Evolutionary conservation across 2,797 vertebrate genomes (phyloP).

Genomic region (Leuciscus waleckii): DNA sequence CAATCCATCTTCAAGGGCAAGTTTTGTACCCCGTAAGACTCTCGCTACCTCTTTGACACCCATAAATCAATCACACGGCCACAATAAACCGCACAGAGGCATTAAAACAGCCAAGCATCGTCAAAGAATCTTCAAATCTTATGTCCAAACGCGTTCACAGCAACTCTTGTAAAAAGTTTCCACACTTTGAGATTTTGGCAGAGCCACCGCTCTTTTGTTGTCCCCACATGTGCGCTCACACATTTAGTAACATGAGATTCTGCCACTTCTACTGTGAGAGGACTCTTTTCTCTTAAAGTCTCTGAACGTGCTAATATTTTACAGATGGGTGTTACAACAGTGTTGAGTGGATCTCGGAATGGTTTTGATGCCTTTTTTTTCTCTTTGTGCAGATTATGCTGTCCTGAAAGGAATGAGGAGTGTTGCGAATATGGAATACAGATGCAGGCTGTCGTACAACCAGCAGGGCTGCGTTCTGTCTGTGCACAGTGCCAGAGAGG

Average conservation of each 20-base stretch:
- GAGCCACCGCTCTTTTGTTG: conserved; percentile 41
- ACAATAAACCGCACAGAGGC: conserved; percentile 40
- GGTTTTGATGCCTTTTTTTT: conserved; percentile 47
- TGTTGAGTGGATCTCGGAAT: conserved; percentile 24
- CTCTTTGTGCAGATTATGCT: conserved; percentile 80
- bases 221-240: conserved; percentile 52
- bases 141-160: conserved; percentile 41
- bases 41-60: conserved; percentile 48
- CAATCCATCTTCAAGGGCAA: conserved; percentile 58
- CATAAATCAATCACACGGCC: conserved; percentile 56
- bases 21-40: conserved; percentile 46
- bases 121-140: conserved; percentile 20
- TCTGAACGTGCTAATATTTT: conserved; percentile 73
- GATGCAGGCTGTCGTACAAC: conserved; percentile 90
- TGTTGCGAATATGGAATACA: conserved; percentile 79
- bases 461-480: conserved; percentile 87
- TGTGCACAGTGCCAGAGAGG: conserved; percentile 81
- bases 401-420: conserved; percentile 78
- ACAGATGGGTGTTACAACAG: conserved; percentile 74
- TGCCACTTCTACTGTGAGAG: conserved; percentile 66
- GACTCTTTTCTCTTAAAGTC: conserved; percentile 57
- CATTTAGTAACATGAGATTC: conserved; percentile 66
- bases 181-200: conserved; percentile 21
- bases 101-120: conserved; percentile 24
- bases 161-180: conserved; percentile 37